These are phyloP conservation scores for Callyntrura guangdongensis DNA, from an alignment of 2,888 invertebrate genomes.

Conservation along the genomic window DNA sequence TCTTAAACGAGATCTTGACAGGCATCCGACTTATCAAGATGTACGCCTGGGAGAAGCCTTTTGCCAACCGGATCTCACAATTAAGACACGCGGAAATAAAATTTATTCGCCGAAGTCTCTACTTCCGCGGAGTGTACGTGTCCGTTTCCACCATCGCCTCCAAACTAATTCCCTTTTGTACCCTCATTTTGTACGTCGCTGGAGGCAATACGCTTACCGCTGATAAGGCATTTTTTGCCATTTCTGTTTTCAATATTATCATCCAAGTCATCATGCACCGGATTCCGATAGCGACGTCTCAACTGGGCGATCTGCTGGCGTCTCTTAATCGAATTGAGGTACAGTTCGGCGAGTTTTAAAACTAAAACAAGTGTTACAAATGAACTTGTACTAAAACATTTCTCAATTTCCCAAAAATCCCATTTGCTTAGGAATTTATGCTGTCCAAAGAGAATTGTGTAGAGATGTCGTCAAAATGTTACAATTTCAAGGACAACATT, in stretches of 20 bases:
- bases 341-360: no score
- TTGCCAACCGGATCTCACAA: constrained; percentile 47
- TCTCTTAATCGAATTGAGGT: constrained; percentile 64
- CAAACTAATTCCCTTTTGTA: constrained; percentile 76
- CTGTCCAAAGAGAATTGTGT: constrained; percentile 37
- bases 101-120: constrained; percentile 57
- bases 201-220: constrained; percentile 76
- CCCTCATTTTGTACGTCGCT: constrained; percentile 79
- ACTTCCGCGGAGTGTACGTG: constrained; percentile 58
- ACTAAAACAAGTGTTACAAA: no score
- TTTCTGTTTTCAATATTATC: constrained; percentile 61
- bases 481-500: constrained; percentile 29
- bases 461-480: not conserved
- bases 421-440: constrained; percentile 28
- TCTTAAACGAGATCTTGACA: constrained; percentile 67
- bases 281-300: constrained; percentile 43
- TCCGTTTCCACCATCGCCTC: constrained; percentile 36
- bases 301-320: constrained; percentile 59
- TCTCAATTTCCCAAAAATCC: no score
- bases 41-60: constrained; percentile 76
- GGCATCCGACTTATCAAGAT: constrained; percentile 71
- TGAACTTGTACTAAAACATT: no score
- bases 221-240: constrained; percentile 65
- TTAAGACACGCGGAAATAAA: constrained; percentile 55
- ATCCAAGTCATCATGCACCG: constrained; percentile 54